Conservation (phyloP, 2,888 invertebrate species). For the Eudemis profundana region DNA sequence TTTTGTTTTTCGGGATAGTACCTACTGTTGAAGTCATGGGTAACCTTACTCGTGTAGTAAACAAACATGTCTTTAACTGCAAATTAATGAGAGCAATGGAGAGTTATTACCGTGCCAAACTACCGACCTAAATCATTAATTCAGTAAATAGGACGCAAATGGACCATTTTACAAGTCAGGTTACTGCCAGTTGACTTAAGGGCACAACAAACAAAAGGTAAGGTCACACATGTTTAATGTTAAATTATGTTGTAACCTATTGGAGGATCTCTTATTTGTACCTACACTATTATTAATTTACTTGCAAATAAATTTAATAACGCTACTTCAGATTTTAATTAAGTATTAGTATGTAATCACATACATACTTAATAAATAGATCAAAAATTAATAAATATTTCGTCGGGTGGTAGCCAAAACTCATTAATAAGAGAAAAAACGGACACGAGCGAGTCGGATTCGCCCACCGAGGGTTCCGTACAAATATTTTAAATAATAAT, state of each 20-base stretch:
- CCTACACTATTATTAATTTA: too few species aligned
- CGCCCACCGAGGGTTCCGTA: too few species aligned
- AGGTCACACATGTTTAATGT: conserved; percentile 15
- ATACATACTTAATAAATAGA: too few species aligned
- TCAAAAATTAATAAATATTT: too few species aligned
- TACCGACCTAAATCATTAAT: conserved; percentile 28
- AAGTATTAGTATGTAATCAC: too few species aligned
- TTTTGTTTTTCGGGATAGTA: conserved; percentile 58
- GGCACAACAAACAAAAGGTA: conserved; percentile 12
- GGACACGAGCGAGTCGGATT: too few species aligned
- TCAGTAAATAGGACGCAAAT: conserved; percentile 35
- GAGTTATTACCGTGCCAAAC: conserved; percentile 17
- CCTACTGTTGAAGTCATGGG: conserved; percentile 66
- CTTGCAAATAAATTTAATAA: too few species aligned
- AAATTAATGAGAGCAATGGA: conserved; percentile 32
- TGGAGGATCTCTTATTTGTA: conserved; percentile 5
- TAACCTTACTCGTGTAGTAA: conserved; percentile 51
- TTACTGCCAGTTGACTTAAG: conserved; percentile 10
- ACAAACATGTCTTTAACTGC: neutral
- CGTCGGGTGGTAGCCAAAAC: too few species aligned
- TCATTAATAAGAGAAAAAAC: too few species aligned
- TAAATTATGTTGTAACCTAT: conserved; percentile 16
- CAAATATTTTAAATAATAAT: too few species aligned
- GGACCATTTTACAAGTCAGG: conserved; percentile 30
- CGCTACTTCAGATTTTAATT: too few species aligned